Conservation (phyloP, 2,113 vertebrate species). For the Aplodontia rufa region DNA sequence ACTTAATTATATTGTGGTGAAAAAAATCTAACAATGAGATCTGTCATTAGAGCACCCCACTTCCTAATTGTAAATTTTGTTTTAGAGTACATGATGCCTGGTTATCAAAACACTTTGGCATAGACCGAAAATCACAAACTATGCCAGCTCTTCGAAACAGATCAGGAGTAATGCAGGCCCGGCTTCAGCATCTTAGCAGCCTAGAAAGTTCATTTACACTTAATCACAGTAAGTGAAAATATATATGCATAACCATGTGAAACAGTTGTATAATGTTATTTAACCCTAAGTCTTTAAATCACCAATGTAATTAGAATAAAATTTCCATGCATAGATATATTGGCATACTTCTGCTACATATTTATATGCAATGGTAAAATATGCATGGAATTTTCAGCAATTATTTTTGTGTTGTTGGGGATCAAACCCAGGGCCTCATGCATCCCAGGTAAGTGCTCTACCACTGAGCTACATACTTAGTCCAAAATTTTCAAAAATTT, state of each 20-base stretch:
- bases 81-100: conserved; percentile 91
- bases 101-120: conserved; percentile 88
- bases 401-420: neutral
- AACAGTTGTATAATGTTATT: neutral
- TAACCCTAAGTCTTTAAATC: conserved; percentile 5
- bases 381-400: neutral
- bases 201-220: conserved; percentile 95
- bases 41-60: neutral
- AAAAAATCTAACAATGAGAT: conserved; percentile 10
- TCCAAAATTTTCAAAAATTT: neutral
- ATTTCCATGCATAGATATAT: neutral
- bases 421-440: no score
- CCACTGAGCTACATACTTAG: no score
- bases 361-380: neutral
- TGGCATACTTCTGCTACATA: neutral
- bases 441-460: no score
- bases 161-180: conserved; percentile 89
- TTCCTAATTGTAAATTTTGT: conserved; percentile 42
- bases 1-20: neutral
- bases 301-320: neutral
- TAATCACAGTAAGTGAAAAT: conserved; percentile 90
- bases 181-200: conserved; percentile 93
- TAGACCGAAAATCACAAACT: conserved; percentile 94
- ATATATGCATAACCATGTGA: neutral
- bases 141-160: conserved; percentile 95